phyloP scores from a whole-genome alignment of 2,113 vertebrate genomes.

The Sinocyclocheilus anshuiensis region DNA sequence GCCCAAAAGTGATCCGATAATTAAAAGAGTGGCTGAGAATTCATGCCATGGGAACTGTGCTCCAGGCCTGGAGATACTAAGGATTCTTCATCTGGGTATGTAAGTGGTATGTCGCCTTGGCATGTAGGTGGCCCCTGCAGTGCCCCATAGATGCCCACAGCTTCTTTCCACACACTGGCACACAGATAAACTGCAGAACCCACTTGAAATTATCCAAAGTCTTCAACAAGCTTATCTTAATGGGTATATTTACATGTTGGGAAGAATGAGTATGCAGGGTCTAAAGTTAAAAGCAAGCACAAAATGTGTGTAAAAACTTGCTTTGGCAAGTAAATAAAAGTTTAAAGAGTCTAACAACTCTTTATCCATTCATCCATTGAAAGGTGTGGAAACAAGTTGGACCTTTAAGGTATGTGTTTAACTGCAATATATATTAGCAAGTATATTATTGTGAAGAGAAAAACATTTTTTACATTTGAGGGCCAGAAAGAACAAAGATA shows the following conservation, averaged over 20 bases:
- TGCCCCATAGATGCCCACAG: not conserved
- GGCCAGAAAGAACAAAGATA: not conserved
- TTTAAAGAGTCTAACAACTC: not conserved
- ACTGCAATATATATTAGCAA: not conserved
- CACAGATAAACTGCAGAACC: constrained; percentile 10
- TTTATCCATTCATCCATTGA: too few species aligned
- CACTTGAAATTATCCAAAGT: not conserved
- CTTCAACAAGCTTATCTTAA: constrained; percentile 5
- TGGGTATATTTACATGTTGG: not conserved
- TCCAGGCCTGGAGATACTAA: constrained; percentile 6
- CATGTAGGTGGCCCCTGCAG: not conserved
- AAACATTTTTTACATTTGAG: not conserved
- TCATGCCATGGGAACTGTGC: constrained; percentile 1
- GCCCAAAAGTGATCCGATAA: not conserved
- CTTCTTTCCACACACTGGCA: not conserved
- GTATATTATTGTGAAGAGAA: not conserved
- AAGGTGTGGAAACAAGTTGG: not conserved
- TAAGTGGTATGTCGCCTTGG: not conserved
- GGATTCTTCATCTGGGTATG: constrained; percentile 9
- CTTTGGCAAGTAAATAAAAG: not conserved
- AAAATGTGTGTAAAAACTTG: not conserved
- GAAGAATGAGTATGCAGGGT: not conserved
- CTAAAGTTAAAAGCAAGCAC: not conserved
- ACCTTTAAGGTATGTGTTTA: not conserved
- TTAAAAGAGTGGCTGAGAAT: not conserved